Evolutionary conservation across 2,888 invertebrate species (phyloP), one percentile per base, ranked within the genome.

Genomic region (Phlogophora meticulosa): DNA sequence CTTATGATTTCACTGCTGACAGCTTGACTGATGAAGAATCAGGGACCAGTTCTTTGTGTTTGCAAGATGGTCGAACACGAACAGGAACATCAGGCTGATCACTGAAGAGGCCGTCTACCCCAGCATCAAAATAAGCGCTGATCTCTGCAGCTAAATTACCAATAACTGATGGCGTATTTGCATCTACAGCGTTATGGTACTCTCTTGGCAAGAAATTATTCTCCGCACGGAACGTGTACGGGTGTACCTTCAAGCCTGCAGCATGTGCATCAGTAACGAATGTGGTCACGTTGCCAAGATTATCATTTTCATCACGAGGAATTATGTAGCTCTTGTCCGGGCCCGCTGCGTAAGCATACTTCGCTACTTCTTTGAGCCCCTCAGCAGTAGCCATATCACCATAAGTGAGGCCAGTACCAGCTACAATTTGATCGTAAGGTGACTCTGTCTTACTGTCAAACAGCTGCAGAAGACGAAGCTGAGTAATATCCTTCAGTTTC

Each of bases 181-280:
- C 42, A 15, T 89, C 9, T 4, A 22, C 83, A 7, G 72, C 75
- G 67, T 80, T 92, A 49, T 88, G 87, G 66, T 87, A 94, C 62
- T 94, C 91, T n/a, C 67, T 76, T 22, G 95, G 94, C 24, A 95
- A 83, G 72, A 89, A 95, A 7, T 74, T 51, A 72, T 95, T 94
- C 76, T 95, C 95, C 13, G 94, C 91, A 2, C 94, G 91, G 76
- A 95, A 95, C 1, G 94, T 94, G 73, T 93, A 95, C 0, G 94
- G 94, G 73, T 94, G 94, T 0, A 95, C 94, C 78, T 91, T 90
- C 34, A 95, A 80, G 1, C 92, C 91, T 22, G 76, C 92, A 2
- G 85, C 83, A 66, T 95, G 95, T 10, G 94, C 93, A 49, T 94
- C 89, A 7, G 71, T 66, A 0, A 95, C 92, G 59, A 95, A 94